Base-by-base conservation (phyloP, 2,797 vertebrate species). In the Sebastiscus tertius region DNA sequence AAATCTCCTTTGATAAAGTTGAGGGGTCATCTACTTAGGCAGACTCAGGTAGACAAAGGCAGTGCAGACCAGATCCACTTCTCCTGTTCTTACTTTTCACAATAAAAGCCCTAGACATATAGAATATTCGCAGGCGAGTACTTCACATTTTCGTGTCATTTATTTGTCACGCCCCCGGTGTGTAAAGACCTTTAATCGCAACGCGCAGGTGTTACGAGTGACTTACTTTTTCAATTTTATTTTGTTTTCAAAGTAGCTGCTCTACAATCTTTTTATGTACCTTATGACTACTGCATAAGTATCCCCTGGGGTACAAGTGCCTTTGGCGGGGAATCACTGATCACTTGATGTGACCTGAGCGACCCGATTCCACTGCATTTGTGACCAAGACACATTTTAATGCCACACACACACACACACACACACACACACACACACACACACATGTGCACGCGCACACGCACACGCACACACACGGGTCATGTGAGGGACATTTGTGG, bases 401-500 rank as follows among this genome's bases (percentile, higher is more conserved):
- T 46, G 42, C 6, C 31, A 39, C 36, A 52, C 56, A 29, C 56
- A 59, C 6, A 16, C 56, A 58, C 55, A 56, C 27, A 20, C 13
- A 16, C 26, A 29, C 59, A 71, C 70, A 26, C 39, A 22, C 52
- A 26, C 56, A 20, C 46, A 54, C 72, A 75, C 18, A 36, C 76
- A 61, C 55, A 34, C 20, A 42, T 62, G 49, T 22, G 73, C 52
- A 42, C 72, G 58, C 18, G 29, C 77, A 67, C 56, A 29, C 20
- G 33, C 67, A 60, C 26, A 70, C 54, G 67, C 56, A 55, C 67
- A 76, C 60, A 39, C 36, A 42, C 55, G 16, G 1, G 27, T 81
- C 85, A 86, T 81, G 85, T 85, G 85, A 86, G 52, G 42, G 54
- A 42, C 42, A 14, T 34, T 16, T 62, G 66, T 72, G 63, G 71